Conservation (phyloP, 1,140 invertebrate species). For the Amyelois transitella region DNA sequence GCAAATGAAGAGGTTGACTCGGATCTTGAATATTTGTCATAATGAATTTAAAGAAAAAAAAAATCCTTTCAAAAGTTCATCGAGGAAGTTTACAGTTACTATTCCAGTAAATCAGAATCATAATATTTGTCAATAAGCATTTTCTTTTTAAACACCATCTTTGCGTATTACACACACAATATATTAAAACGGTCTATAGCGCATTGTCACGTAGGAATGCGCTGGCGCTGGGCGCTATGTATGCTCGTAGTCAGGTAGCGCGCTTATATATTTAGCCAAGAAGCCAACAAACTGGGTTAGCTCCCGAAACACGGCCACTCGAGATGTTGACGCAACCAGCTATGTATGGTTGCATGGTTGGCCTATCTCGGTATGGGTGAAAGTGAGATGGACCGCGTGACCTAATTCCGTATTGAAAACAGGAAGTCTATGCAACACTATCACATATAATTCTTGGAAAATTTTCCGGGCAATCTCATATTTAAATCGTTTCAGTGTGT, state of each 20-base stretch:
- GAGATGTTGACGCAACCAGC: conserved; percentile 54
- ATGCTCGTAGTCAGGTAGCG: conserved; percentile 46
- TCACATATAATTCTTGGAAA: conserved; percentile 1
- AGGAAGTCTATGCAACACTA: conserved; percentile 38
- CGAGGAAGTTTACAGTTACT: no score
- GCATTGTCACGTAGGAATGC: conserved; percentile 15
- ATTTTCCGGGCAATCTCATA: no score
- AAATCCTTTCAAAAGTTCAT: no score
- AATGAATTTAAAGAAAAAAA: no score
- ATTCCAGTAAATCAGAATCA: no score
- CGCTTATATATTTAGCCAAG: conserved; percentile 63
- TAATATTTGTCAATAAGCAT: no score
- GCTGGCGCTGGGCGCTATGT: conserved; percentile 16
- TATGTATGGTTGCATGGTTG: conserved; percentile 29
- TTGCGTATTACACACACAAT: not conserved
- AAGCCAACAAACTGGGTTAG: conserved; percentile 61
- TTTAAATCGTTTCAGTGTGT: no score
- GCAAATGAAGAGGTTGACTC: no score
- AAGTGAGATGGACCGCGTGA: conserved; percentile 45
- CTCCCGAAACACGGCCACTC: conserved; percentile 51
- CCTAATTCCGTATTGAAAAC: conserved; percentile 48
- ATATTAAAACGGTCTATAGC: not conserved
- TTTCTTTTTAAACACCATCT: no score
- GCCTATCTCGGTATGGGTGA: conserved; percentile 49
- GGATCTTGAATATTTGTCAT: no score